Conservation (phyloP, 1,140 invertebrate genomes). For the Drosophila ogumai region DNA sequence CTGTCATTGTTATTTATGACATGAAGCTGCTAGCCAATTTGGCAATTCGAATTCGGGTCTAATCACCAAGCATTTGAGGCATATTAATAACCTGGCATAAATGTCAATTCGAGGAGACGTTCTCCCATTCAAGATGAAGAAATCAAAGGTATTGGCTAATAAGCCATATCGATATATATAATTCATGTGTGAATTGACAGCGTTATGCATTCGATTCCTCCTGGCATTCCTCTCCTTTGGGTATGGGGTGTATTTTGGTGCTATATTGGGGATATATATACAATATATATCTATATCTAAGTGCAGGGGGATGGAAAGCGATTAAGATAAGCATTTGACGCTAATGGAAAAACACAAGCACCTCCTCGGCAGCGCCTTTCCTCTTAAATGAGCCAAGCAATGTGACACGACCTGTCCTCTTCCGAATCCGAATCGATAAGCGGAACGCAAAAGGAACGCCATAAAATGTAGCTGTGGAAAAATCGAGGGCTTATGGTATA, state of each 20-base stretch:
- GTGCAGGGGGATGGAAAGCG: slow-evolving; percentile 51
- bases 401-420: slow-evolving; percentile 66
- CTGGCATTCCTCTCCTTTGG: not conserved
- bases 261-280: not conserved
- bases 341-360: slow-evolving; percentile 51
- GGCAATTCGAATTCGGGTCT: slow-evolving; percentile 7
- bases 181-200: slow-evolving; percentile 63
- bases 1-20: slow-evolving; percentile 15
- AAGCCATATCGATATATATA: slow-evolving; percentile 57
- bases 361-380: not conserved
- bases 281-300: not conserved
- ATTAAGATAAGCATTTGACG: slow-evolving; percentile 74
- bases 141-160: slow-evolving; percentile 55
- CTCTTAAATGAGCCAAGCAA: slow-evolving; percentile 64
- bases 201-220: slow-evolving; percentile 19
- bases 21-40: slow-evolving; percentile 7
- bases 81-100: slow-evolving; percentile 17
- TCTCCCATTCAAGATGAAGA: not conserved
- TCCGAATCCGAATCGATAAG: slow-evolving; percentile 56
- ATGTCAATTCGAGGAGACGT: slow-evolving; percentile 1
- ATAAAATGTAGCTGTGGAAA: slow-evolving; percentile 62
- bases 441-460: slow-evolving; percentile 47
- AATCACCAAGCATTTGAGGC: slow-evolving; percentile 5
- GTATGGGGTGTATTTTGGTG: not conserved
- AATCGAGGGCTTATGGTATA: slow-evolving; percentile 16